Evolutionary conservation across 2,113 vertebrate species (phyloP), one percentile per base, ranked within the genome.

Genomic region (Meles meles): DNA sequence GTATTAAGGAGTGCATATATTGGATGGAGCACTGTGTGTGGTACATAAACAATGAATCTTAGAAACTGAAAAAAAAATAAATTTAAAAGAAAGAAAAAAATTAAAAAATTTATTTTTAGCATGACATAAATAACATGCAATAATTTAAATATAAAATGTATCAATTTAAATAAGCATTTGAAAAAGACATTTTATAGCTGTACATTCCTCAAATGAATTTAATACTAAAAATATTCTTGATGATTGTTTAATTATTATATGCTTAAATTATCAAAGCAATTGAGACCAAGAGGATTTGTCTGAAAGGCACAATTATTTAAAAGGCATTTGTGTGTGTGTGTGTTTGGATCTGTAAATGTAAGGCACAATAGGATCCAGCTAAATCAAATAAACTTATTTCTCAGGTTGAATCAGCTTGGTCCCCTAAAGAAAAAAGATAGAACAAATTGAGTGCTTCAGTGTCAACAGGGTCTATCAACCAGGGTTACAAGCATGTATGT

Each of bases 401-500:
- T 90, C 49, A 72, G 31, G 86, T 57, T 20, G 59, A 77, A 39
- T 67, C 52, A 67, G 29, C 49, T 82, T 61, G 83, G 11, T 84
- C 29, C 55, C 57, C 88, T 83, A 34, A 80, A 96, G 94, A 86
- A 88, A 96, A 98, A 83, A 65, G 55, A 55, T 96, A 96, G 96
- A 97, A 94, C 57, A 90, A 97, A 86, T 96, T 57, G 84, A 97
- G 44, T 96, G 94, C 57, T 65, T 95, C 94, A 79, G 0, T 96
- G 97, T 95, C 93, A 97, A 88, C 90, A 92, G 94, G 97, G 84
- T 97, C 93, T 72, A 81, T 94, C 92, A 98, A 93, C 42, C 81
- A 85, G 63, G 27, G 59, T 97, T 90, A 90, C 63, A 97, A 95
- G 84, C 59, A 6, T 74, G 84, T 77, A 85, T 86, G 88, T 88